Percentiles rank a stretch among this genome's conserved stretches.
phyloP scores from a whole-genome alignment of 1,140 invertebrate genomes.

The Eumaeus atala region DNA sequence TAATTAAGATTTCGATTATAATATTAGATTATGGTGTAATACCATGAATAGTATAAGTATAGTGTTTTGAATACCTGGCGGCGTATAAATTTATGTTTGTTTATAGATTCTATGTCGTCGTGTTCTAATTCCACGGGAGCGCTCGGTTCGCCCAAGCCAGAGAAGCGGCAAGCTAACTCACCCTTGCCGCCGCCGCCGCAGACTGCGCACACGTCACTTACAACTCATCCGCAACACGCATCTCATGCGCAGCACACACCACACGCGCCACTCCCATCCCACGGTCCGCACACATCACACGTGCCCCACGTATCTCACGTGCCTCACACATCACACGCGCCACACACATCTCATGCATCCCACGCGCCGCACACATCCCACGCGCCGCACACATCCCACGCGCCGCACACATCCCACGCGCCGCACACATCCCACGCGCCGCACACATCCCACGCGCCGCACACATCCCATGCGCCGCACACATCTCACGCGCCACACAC shows the following conservation, averaged over 20 bases:
- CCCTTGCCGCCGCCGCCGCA: slow-evolving; percentile 82
- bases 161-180: slow-evolving; percentile 90
- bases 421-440: slow-evolving; percentile 11
- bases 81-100: neutral
- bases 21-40: neutral
- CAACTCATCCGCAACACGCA: slow-evolving; percentile 24
- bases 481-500: slow-evolving; percentile 5
- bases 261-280: neutral
- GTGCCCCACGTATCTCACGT: slow-evolving; percentile 2
- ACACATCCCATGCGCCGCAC: neutral
- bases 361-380: neutral
- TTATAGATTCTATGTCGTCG: slow-evolving; percentile 83
- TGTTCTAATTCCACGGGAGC: slow-evolving; percentile 82
- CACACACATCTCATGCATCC: neutral
- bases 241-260: slow-evolving; percentile 5
- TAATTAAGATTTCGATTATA: no score
- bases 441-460: neutral
- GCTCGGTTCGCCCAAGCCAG: slow-evolving; percentile 86
- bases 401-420: slow-evolving; percentile 6
- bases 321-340: neutral
- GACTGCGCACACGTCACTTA: slow-evolving; percentile 29
- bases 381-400: neutral
- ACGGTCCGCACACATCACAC: slow-evolving; percentile 18
- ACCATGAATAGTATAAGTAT: neutral
- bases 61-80: neutral